Evolutionary conservation across 2,888 invertebrate species (phyloP), one percentile per base, ranked within the genome.

Genomic region (Mythimna pallens): DNA sequence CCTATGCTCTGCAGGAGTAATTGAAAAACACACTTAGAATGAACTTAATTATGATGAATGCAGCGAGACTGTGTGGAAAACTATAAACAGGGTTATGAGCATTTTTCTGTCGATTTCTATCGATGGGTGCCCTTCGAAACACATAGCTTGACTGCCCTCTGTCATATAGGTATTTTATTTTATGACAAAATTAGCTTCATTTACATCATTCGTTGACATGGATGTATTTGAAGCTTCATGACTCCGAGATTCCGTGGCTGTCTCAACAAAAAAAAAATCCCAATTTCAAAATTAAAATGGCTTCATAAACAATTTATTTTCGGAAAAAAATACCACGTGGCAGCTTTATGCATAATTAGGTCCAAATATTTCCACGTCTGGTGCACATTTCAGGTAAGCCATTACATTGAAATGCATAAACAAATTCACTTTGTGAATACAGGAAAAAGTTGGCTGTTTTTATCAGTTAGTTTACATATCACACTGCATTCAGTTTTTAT

Each of bases 1-100:
- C 93, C 93, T 36, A 91, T 85, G 80, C 94, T 94, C 94, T 94
- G 87, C 54, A 80, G 86, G 30, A 70, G 73, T 50, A 40, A 76
- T 70, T 72, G 63, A 68, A 75, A 80, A 82, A 70, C 30, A 82
- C 65, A 62, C 43, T 65, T 25, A 69, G 69, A 70, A 52, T 52
- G n/a, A n/a, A 52, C 9, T 20, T 52, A 2, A n/a, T 52, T 52
- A 52, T 52, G 50, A 7, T n/a, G 50, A n/a, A 52, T n/a, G 50
- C n/a, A 52, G n/a, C n/a, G n/a, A 52, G 12, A 43, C 14, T n/a
- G 50, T n/a, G n/a, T 52, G 50, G 20, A 50, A 50, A 52, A n/a
- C 20, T 52, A 52, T n/a, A 9, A 52, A 47, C 47, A 47, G 47
- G 17, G n/a, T n/a, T 52, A 3, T 9, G 8, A 50, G 7, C 7